Evolutionary conservation across 2,888 invertebrate genomes (phyloP), one percentile per base, ranked within the genome.

Genomic region (Protula sp.): DNA sequence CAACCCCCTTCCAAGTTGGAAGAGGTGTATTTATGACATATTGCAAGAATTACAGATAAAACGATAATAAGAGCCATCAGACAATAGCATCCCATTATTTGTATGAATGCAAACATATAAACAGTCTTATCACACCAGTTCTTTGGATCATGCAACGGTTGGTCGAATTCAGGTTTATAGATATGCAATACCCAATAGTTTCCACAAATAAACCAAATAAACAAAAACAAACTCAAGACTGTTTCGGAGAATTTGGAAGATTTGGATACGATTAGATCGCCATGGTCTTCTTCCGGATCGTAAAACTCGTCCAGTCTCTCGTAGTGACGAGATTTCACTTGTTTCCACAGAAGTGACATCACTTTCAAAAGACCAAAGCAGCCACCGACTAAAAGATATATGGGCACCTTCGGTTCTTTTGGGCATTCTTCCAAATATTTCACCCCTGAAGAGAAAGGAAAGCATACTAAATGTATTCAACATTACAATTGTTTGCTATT

Each of bases 341-440:
- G 88, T 9, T 85, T 83, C 86, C 88, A 87, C 59, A 86, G 84
- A 77, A 90, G 86, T 27, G 77, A 72, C 24, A 73, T 57, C 26
- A 78, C 64, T 65, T 89, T 88, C 1, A 87, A 83, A 22, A 87
- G 85, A 0, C 90, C 90, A 14, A 89, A 85, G 9, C 87, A 86
- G 0, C 91, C 91, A 0, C 90, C 91, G n/a, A 90, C 89, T 60
- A 91, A 86, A 86, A 91, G 88, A 82, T 91, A 91, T 29, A 90
- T 86, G 0, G 91, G 90, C 66, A 91, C 87, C 62, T 87, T 85
- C 0, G 88, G 87, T 79, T 90, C 88, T 52, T 85, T 85, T 0
- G 91, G 91, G 70, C 91, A 91, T 76, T 90, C 89, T 26, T 88
- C 85, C 61, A 89, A 85, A 81, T 88, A 89, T 74, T 90, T 88